Percentiles rank a stretch among this genome's conserved stretches.
These are phyloP conservation scores for Dasyurus viverrinus DNA, from an alignment of 2,113 vertebrate genomes.

Conservation along the genomic window DNA sequence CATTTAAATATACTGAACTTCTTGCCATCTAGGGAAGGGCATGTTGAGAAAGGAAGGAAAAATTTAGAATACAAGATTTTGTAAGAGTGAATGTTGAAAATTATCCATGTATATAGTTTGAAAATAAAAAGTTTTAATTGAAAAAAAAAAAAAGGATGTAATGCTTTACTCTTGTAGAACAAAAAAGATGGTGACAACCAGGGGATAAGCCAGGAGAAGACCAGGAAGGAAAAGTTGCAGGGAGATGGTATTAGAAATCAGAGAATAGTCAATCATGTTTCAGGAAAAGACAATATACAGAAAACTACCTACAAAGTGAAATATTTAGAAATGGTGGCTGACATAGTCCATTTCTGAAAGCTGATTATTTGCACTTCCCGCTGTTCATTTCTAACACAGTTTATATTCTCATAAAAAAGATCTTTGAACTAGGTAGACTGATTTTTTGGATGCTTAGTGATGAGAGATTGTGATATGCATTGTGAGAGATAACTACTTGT, in stretches of 20 bases:
- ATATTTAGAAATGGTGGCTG: background rate
- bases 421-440: background rate
- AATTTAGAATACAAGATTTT: too few relatives aligned
- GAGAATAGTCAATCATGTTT: background rate
- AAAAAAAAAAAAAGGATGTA: background rate
- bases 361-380: background rate
- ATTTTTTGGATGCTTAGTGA: background rate
- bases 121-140: too few relatives aligned
- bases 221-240: background rate
- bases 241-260: background rate
- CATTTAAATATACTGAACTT: too few relatives aligned
- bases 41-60: too few relatives aligned
- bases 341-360: background rate
- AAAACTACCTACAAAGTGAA: background rate
- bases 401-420: background rate
- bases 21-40: too few relatives aligned
- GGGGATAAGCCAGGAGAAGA: background rate
- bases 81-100: too few relatives aligned
- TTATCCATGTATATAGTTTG: too few relatives aligned
- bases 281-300: background rate
- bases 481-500: background rate
- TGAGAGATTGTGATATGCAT: background rate
- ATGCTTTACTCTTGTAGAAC: background rate
- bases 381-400: background rate
- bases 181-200: background rate